Conservation (phyloP, 2,113 vertebrate genomes). For the Myiozetetes cayanensis region DNA sequence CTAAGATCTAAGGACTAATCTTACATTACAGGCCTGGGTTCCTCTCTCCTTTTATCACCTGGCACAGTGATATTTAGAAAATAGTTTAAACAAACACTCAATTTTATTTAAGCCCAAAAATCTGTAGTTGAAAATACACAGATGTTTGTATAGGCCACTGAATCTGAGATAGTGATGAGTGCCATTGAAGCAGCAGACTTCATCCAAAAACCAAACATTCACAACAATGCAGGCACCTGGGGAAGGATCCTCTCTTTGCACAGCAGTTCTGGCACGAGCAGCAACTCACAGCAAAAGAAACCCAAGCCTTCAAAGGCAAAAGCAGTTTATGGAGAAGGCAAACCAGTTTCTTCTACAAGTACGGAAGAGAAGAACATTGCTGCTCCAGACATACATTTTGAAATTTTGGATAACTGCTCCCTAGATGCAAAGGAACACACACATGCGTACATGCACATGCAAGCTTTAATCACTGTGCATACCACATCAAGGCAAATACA, state of each 20-base stretch:
- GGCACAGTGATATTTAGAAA: background rate
- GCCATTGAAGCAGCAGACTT: background rate
- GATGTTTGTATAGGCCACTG: background rate
- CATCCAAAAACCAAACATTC: background rate
- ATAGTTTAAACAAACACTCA: background rate
- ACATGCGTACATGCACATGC: background rate
- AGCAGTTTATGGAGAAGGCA: background rate
- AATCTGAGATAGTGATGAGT: background rate
- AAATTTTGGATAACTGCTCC: background rate
- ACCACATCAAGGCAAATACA: background rate
- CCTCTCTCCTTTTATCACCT: background rate
- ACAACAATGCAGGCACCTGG: fast-evolving
- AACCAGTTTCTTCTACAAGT: background rate
- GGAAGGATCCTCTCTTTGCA: background rate
- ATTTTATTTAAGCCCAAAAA: background rate
- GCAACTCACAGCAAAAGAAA: background rate
- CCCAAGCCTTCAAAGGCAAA: background rate
- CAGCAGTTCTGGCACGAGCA: background rate
- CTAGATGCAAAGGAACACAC: background rate
- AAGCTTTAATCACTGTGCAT: background rate
- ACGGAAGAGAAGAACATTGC: background rate
- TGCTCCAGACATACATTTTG: background rate
- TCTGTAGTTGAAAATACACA: background rate
- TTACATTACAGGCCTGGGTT: background rate
- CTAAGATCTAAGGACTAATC: background rate